phyloP scores from a whole-genome alignment of 1,140 invertebrate species.

The Berghia stephanieae region DNA sequence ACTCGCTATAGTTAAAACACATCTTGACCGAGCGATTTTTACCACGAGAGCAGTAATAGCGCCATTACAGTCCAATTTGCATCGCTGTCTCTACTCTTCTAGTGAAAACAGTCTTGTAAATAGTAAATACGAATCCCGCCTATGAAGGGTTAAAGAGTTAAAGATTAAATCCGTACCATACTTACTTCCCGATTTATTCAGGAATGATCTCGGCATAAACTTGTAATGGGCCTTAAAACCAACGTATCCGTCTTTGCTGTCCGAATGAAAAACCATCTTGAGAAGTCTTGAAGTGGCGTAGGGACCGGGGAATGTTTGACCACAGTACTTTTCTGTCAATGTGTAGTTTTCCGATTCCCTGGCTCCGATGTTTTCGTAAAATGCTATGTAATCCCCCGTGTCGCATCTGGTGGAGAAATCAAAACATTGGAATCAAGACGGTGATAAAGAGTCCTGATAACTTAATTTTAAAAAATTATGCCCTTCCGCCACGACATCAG shows the following conservation, averaged over 20 bases:
- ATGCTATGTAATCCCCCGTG: constrained; percentile 44
- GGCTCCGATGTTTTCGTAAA: constrained; percentile 40
- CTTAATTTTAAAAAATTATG: neutral
- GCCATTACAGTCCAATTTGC: no score
- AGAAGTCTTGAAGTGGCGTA: constrained; percentile 39
- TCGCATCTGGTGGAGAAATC: neutral
- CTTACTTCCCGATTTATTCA: no score
- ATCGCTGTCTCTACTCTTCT: no score
- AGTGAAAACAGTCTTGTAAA: no score
- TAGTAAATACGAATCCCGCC: no score
- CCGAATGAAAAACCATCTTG: constrained; percentile 46
- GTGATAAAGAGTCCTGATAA: constrained; percentile 77
- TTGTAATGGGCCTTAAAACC: constrained; percentile 52
- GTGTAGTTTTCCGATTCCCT: constrained; percentile 38
- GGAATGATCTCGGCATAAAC: no score
- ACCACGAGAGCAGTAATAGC: no score
- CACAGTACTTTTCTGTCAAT: constrained; percentile 46
- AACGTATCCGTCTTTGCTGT: constrained; percentile 31
- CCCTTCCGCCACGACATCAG: no score
- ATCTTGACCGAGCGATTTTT: no score
- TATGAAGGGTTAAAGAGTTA: no score
- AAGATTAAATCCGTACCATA: no score
- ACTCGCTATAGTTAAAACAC: no score
- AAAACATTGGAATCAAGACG: constrained; percentile 63
- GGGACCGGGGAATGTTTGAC: constrained; percentile 41